Evolutionary conservation across 2,797 vertebrate genomes (phyloP), one percentile per base, ranked within the genome.

Genomic region (Halcyon leucocephala): DNA sequence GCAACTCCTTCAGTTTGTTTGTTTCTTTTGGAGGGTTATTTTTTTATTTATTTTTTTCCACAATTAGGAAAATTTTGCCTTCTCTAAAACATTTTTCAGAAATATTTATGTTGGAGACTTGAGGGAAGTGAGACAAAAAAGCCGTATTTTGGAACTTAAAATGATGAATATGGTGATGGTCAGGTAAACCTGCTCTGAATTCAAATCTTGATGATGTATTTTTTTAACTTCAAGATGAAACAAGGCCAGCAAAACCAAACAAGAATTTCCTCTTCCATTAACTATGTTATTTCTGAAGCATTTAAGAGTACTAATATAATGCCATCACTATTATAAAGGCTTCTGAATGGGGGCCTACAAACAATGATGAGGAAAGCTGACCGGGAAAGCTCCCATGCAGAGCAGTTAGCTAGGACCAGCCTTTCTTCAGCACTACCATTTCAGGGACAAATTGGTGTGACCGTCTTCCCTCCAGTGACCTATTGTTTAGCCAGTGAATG

Each of bases 1-100:
- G 26, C 17, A 80, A n/a, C 3, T 48, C 12, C 11, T 66, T 35
- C 21, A 49, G 41, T 66, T 49, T n/a, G 14, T 46, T 21, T 46
- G 44, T 44, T 44, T 44, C 3, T 11, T 74, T 80, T 44, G 24
- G 39, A 48, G 20, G 7, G 0, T 0, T 2, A 14, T 37, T 21
- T 9, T 24, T 62, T 55, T 46, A 20, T 70, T 52, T 39, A 37
- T 5, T 66, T 66, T 60, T 64, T 88, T 55, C 41, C 7, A 20
- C 22, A 69, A 51, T 88, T 57, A 26, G 22, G 11, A 13, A 48
- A n/a, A 29, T 37, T 54, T 70, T 22, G 17, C 8, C 14, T 94
- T 12, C 17, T 31, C 39, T 42, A 35, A 19, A 41, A 71, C 5
- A 6, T 66, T 85, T 87, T 72, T 12, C 42, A 57, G 28, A 74